These are phyloP conservation scores for Sinodicranocentrus sp. DNA, from an alignment of 2,888 invertebrate species.

Conservation along the genomic window DNA sequence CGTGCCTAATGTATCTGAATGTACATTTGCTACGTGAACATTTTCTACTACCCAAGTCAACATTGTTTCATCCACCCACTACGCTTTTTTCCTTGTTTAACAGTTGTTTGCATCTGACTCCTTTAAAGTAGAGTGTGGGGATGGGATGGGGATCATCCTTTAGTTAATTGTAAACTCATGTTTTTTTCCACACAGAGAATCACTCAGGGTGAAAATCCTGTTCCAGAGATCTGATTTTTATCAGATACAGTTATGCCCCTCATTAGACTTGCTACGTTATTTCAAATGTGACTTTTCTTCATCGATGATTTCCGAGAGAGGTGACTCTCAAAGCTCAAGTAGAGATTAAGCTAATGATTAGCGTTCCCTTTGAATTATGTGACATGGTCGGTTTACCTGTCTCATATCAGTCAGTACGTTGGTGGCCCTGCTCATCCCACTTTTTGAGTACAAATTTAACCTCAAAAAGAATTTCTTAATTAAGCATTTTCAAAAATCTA, in stretches of 20 bases:
- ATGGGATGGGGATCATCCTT: slow-evolving; percentile 35
- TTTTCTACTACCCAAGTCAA: too few species aligned
- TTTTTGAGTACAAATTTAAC: slow-evolving; percentile 42
- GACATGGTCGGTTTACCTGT: slow-evolving; percentile 48
- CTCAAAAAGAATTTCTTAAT: slow-evolving; percentile 61
- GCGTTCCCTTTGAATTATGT: slow-evolving; percentile 38
- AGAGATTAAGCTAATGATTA: slow-evolving; percentile 32
- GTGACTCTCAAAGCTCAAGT: not conserved
- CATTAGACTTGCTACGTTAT: slow-evolving; percentile 47
- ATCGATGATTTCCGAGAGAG: slow-evolving; percentile 17
- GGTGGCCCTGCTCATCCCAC: slow-evolving; percentile 58
- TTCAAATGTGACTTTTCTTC: slow-evolving; percentile 45
- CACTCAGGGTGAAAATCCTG: slow-evolving; percentile 35
- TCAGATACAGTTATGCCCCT: slow-evolving; percentile 49
- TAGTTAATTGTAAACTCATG: slow-evolving; percentile 59
- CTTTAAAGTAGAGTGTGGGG: not conserved
- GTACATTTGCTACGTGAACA: too few species aligned
- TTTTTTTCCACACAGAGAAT: not conserved
- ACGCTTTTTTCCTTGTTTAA: not conserved
- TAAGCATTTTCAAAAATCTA: slow-evolving; percentile 35
- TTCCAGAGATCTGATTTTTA: slow-evolving; percentile 53
- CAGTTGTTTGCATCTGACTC: not conserved
- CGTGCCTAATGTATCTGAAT: too few species aligned
- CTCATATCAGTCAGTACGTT: slow-evolving; percentile 57
- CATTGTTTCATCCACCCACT: not conserved